Conservation (phyloP, 92 coral and sea anemone genomes). For the Phenganax stokvisi region DNA sequence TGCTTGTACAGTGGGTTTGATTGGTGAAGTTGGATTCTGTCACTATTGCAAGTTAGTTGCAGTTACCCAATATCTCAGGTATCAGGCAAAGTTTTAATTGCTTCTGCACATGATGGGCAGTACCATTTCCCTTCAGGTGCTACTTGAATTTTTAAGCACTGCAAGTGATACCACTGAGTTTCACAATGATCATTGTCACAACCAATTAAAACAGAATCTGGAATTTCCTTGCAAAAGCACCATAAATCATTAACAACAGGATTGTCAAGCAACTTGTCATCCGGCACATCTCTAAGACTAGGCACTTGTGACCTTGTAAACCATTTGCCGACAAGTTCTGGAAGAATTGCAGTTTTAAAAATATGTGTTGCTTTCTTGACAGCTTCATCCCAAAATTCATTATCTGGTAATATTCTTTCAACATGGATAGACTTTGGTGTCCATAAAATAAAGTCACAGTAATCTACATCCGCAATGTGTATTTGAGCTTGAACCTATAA, state of each 20-base stretch:
- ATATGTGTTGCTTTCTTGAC: constrained; percentile 35
- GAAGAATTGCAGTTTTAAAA: constrained; percentile 41
- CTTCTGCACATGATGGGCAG: constrained; percentile 14
- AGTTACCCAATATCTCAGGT: background rate
- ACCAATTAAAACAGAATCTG: constrained; percentile 39
- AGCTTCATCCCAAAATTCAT: constrained; percentile 40
- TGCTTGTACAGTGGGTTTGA: too few species aligned
- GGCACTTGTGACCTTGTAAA: constrained; percentile 34
- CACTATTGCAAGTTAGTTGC: too few species aligned
- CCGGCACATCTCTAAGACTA: background rate
- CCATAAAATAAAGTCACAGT: constrained; percentile 54
- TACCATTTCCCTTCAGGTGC: constrained; percentile 22
- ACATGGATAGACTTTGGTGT: constrained; percentile 33
- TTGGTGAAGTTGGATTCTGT: too few species aligned
- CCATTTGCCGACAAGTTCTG: constrained; percentile 52
- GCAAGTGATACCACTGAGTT: constrained; percentile 28
- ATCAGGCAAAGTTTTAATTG: too few species aligned
- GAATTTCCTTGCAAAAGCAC: constrained; percentile 50
- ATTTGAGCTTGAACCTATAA: constrained; percentile 28
- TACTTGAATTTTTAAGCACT: constrained; percentile 13
- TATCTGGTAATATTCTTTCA: constrained; percentile 46
- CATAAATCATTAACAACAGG: constrained; percentile 25
- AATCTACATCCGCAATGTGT: constrained; percentile 28
- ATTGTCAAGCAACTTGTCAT: too few species aligned
- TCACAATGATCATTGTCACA: constrained; percentile 44